Evolutionary conservation across 2,113 vertebrate genomes (phyloP), one percentile per base, ranked within the genome.

Genomic region (Rynchops niger): DNA sequence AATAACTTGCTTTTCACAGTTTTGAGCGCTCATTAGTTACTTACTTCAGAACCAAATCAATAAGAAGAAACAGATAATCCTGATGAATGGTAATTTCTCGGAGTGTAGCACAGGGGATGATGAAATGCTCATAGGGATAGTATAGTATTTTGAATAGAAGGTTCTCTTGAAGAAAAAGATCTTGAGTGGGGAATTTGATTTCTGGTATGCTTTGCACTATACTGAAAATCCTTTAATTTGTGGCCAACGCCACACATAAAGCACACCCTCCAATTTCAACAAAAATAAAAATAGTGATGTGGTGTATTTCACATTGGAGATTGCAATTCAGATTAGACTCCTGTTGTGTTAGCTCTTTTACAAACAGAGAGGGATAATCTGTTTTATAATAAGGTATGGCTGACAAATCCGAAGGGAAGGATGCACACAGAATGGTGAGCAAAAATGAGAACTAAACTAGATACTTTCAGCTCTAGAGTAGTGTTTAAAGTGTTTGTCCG

Each of bases 41-140:
- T 65, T 49, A 88, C 87, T 93, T 90, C 61, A 47, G 81, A 94
- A 81, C 36, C 47, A 90, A 83, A 89, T 81, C 45, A 80, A 55
- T 82, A 85, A 71, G 47, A 52, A 95, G 42, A 47, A 67, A 86
- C 32, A n/a, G 12, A 16, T n/a, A 47, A 55, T 88, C 17, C 9
- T 12, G 11, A 23, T 50, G 9, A 27, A 15, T 59, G 26, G 17
- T 43, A n/a, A 61, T 71, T 70, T 65, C 15, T 85, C 38, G 32
- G 42, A 49, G 23, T 0, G 0, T 42, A 49, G 21, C 36, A 43
- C 36, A 21, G 11, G 19, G 17, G 18, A 21, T 49, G 6, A 70
- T 53, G 23, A 73, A 49, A 52, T 73, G 9, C 5, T 52, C 32
- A 10, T 20, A 36, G 50, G 87, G 95, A 71, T 70, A 26, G 22